Evolutionary conservation across 1,140 invertebrate genomes (phyloP).

Genomic region (Potamilus streckersoni): DNA sequence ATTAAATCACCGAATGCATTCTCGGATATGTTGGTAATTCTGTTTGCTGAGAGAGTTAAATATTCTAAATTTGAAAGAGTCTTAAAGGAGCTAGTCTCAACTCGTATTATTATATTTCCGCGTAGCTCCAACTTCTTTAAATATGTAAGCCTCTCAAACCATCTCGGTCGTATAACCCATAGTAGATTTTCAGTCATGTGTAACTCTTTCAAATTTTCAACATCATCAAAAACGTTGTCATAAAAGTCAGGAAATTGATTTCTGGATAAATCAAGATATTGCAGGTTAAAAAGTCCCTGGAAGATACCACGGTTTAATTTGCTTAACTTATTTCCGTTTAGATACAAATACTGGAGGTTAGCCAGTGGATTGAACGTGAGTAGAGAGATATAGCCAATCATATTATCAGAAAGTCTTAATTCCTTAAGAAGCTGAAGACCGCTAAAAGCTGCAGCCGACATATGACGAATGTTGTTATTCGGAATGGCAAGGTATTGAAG

Average conservation of each 20-base stretch:
- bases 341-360: constrained; percentile 22
- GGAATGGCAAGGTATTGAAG: constrained; percentile 28
- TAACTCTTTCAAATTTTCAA: constrained; percentile 24
- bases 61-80: constrained; percentile 10
- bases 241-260: constrained; percentile 30
- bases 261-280: constrained; percentile 33
- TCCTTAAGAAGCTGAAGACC: constrained; percentile 21
- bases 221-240: constrained; percentile 25
- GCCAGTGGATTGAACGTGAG: constrained; percentile 15
- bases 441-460: constrained; percentile 21
- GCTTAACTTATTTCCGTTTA: constrained; percentile 30
- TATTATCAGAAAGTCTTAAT: constrained; percentile 31
- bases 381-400: constrained; percentile 16
- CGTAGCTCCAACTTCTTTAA: constrained; percentile 23
- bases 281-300: constrained; percentile 5
- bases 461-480: constrained; percentile 35
- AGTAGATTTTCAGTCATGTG: constrained; percentile 30
- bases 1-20: constrained; percentile 28
- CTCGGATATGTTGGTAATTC: constrained; percentile 17
- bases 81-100: constrained; percentile 26
- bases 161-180: constrained; percentile 24
- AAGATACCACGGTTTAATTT: constrained; percentile 11
- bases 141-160: constrained; percentile 28
- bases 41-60: constrained; percentile 25
- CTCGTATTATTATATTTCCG: constrained; percentile 21